Percentiles rank a stretch among this genome's conserved stretches.
Evolutionary conservation across 2,888 invertebrate genomes (phyloP).

Genomic region (Drosophila koepferae): DNA sequence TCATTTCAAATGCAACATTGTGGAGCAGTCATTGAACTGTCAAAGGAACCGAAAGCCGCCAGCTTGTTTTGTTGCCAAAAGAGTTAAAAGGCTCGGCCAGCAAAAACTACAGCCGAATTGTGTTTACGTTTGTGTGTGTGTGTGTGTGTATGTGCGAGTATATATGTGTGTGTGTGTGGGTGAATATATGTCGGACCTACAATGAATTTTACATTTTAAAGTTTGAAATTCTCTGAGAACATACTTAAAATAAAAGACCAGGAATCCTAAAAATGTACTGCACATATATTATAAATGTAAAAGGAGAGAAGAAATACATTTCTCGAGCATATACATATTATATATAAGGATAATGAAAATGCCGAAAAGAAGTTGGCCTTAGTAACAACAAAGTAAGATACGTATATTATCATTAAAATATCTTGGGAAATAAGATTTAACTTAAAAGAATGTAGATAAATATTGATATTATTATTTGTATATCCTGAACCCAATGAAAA

Average conservation of each 20-base stretch:
- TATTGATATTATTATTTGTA: too few relatives aligned
- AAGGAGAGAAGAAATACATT: background rate
- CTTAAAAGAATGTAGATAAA: background rate
- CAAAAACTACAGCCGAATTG: slow-evolving; percentile 16
- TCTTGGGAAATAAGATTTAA: background rate
- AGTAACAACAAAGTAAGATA: background rate
- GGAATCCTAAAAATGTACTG: background rate
- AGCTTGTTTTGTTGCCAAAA: slow-evolving; percentile 22
- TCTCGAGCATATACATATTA: background rate
- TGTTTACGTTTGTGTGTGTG: background rate
- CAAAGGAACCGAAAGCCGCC: slow-evolving; percentile 33
- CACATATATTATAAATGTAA: background rate
- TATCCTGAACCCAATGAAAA: too few relatives aligned
- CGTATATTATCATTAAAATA: background rate
- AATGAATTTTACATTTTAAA: slow-evolving; percentile 13
- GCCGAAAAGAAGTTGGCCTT: too few relatives aligned
- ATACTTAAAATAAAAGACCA: slow-evolving; percentile 21
- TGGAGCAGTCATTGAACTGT: slow-evolving; percentile 45
- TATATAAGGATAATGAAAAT: background rate
- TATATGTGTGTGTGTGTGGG: background rate
- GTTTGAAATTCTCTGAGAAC: slow-evolving; percentile 2
- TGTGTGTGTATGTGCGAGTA: background rate
- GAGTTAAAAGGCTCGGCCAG: slow-evolving; percentile 15
- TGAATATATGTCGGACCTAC: slow-evolving; percentile 3
- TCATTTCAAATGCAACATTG: slow-evolving; percentile 37